phyloP scores from a whole-genome alignment of 2,797 vertebrate species.

The Borostomias antarcticus region DNA sequence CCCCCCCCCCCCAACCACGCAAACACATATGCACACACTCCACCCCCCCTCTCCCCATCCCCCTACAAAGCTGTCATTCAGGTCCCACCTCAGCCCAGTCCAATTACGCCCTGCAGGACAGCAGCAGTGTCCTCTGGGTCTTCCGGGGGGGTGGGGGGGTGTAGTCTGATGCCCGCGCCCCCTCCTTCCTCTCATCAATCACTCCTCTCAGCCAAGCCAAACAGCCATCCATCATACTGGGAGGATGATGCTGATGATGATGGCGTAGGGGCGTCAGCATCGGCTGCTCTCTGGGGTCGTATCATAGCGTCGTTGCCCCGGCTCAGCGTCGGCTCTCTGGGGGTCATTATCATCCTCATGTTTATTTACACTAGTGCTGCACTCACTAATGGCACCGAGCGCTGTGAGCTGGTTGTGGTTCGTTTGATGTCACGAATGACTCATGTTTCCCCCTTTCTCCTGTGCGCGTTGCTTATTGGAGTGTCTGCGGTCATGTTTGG shows the following conservation, averaged over 20 bases:
- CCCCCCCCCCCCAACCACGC: constrained; percentile 32
- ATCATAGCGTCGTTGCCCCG: constrained; percentile 24
- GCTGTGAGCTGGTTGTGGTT: background rate
- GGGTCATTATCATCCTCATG: background rate
- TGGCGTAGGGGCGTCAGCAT: constrained; percentile 20
- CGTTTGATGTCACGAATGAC: constrained; percentile 14
- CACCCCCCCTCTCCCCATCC: constrained; percentile 26
- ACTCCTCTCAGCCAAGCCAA: constrained; percentile 54
- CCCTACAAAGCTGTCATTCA: constrained; percentile 70
- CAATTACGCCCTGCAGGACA: constrained; percentile 70
- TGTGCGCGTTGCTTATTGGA: no score
- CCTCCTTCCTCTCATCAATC: constrained; percentile 62
- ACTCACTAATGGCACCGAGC: background rate
- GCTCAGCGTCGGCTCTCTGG: no score
- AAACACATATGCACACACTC: no score
- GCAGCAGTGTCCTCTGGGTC: constrained; percentile 42
- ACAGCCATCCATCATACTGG: constrained; percentile 48
- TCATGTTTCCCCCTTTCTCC: no score
- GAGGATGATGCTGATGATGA: background rate
- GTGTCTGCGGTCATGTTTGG: no score
- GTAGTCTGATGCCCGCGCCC: constrained; percentile 53
- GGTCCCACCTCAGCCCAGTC: constrained; percentile 54
- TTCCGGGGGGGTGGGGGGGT: background rate
- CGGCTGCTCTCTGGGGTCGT: constrained; percentile 32
- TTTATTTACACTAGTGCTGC: constrained; percentile 11